Evolutionary conservation across 2,888 invertebrate genomes (phyloP).

Genomic region (Drosophila neoperkinsi): DNA sequence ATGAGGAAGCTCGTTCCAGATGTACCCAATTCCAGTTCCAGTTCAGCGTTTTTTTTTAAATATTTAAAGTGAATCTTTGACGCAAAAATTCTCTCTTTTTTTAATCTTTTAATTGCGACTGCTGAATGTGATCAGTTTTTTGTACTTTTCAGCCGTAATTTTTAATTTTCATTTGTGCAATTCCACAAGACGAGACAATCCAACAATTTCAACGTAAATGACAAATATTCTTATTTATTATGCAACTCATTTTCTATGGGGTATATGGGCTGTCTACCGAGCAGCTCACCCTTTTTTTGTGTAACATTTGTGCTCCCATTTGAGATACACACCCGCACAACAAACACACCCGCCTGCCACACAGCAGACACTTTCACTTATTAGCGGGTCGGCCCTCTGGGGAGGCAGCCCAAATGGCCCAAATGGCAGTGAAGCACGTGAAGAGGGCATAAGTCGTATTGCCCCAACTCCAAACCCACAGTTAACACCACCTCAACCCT

Average conservation of each 20-base stretch:
- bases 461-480: conserved; percentile 1
- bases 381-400: conserved; percentile 51
- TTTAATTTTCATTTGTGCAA: background rate
- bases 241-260: conserved; percentile 57
- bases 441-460: conserved; percentile 34
- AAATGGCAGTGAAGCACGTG: conserved; percentile 69
- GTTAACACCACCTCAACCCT: background rate
- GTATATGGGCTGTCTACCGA: background rate
- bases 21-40: too few species aligned
- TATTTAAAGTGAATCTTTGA: too few species aligned
- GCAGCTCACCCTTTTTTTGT: conserved; percentile 46
- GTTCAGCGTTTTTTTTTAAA: too few species aligned
- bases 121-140: background rate
- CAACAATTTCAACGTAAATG: conserved; percentile 53
- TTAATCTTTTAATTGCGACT: background rate
- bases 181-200: conserved; percentile 28
- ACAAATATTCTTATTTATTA: conserved; percentile 72
- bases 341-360: conserved; percentile 4
- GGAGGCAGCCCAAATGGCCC: conserved; percentile 52
- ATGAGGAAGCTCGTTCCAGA: too few species aligned
- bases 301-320: conserved; percentile 44
- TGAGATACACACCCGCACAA: conserved; percentile 21
- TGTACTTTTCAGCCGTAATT: background rate
- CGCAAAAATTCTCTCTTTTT: background rate
- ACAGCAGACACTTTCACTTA: conserved; percentile 69